Percentiles rank a stretch among this genome's conserved stretches.
phyloP scores from a whole-genome alignment of 2,888 invertebrate genomes.

The Agonum fuliginosum region DNA sequence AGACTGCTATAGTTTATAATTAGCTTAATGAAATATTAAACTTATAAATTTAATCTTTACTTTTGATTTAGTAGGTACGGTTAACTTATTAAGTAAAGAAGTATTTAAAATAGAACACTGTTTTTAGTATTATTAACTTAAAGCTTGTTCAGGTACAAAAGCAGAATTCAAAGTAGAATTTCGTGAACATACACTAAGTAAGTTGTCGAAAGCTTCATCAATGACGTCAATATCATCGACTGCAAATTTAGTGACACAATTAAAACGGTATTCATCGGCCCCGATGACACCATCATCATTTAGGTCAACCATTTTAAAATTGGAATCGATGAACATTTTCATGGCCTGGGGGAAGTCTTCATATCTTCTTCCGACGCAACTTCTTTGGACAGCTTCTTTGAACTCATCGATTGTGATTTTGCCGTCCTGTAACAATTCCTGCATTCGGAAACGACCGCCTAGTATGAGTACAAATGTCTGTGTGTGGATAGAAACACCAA shows the following conservation, averaged over 20 bases:
- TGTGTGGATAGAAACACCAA: conserved; percentile 42
- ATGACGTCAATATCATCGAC: conserved; percentile 84
- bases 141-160: too few species aligned
- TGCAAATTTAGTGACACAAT: conserved; percentile 87
- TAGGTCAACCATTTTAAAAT: conserved; percentile 87
- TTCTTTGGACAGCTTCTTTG: conserved; percentile 86
- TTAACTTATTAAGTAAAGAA: too few species aligned
- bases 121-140: too few species aligned
- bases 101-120: too few species aligned
- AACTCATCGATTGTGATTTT: conserved; percentile 88
- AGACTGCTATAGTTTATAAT: too few species aligned
- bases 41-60: too few species aligned
- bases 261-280: conserved; percentile 87
- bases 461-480: conserved; percentile 52
- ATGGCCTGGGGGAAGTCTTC: conserved; percentile 89
- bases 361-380: conserved; percentile 85
- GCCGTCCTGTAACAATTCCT: conserved; percentile 79
- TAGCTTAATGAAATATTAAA: too few species aligned
- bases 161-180: too few species aligned
- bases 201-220: conserved; percentile 85
- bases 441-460: conserved; percentile 52
- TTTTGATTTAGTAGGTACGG: too few species aligned
- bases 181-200: conserved; percentile 81
- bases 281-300: conserved; percentile 87
- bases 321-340: conserved; percentile 90